phyloP scores from a whole-genome alignment of 2,113 vertebrate species.

The Salvelinus alpinus region DNA sequence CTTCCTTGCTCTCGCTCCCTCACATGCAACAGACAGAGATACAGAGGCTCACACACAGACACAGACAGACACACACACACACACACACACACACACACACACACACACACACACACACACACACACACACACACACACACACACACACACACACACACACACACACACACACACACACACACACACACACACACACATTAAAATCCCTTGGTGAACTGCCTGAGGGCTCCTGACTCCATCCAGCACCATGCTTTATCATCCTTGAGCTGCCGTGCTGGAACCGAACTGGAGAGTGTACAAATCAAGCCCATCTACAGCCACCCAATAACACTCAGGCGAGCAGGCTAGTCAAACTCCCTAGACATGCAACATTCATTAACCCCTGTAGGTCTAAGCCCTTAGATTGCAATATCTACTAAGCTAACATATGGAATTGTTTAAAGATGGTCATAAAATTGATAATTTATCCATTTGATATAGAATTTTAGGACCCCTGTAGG shows the following conservation, averaged over 20 bases:
- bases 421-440: no score
- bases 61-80: neutral
- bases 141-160: no score
- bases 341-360: neutral
- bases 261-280: conserved; percentile 53
- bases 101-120: no score
- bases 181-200: neutral
- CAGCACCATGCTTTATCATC: conserved; percentile 63
- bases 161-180: no score
- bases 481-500: no score
- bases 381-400: no score
- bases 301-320: conserved; percentile 48
- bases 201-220: conserved; percentile 64
- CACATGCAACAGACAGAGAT: neutral
- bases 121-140: no score
- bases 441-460: no score
- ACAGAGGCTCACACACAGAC: neutral
- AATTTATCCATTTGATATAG: no score
- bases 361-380: conserved; percentile 39
- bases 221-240: conserved; percentile 44
- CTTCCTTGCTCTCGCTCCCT: neutral
- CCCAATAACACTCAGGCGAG: neutral
- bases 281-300: conserved; percentile 54
- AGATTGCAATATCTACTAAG: no score
- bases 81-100: no score